Conservation (phyloP, 2,888 invertebrate genomes). For the Acanthopleura granulata region DNA sequence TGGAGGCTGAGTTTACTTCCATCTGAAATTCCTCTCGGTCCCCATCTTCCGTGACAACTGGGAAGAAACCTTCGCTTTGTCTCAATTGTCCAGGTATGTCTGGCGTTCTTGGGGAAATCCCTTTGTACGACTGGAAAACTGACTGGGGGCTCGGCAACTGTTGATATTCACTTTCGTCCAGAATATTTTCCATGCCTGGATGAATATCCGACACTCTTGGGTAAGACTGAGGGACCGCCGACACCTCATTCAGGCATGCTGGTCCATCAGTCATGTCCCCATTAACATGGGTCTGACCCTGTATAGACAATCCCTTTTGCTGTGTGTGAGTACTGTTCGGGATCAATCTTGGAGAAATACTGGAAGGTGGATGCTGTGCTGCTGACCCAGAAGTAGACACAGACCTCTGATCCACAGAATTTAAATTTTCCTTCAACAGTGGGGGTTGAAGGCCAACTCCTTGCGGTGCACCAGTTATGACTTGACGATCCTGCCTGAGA, state of each 20-base stretch:
- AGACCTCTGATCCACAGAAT: not conserved
- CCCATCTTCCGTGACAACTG: not conserved
- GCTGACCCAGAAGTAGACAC: not conserved
- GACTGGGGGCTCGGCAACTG: not conserved
- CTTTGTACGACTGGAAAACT: not conserved
- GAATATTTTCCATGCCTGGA: not conserved
- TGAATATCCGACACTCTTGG: not conserved
- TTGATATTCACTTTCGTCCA: slow-evolving; percentile 5
- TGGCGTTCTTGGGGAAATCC: not conserved
- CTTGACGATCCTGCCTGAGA: not conserved
- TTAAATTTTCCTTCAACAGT: no score
- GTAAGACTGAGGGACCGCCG: no score
- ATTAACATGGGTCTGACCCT: not conserved
- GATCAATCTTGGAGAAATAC: not conserved
- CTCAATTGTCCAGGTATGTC: not conserved
- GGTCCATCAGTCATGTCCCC: not conserved
- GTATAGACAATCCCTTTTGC: not conserved
- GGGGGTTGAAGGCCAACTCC: not conserved
- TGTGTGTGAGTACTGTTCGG: not conserved
- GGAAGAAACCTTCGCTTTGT: not conserved
- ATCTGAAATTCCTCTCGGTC: no score
- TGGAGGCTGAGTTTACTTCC: no score
- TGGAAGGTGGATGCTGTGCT: not conserved
- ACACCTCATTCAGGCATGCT: no score
- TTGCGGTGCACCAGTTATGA: not conserved